phyloP scores from a whole-genome alignment of 2,888 invertebrate species.

The Euproctis similis region DNA sequence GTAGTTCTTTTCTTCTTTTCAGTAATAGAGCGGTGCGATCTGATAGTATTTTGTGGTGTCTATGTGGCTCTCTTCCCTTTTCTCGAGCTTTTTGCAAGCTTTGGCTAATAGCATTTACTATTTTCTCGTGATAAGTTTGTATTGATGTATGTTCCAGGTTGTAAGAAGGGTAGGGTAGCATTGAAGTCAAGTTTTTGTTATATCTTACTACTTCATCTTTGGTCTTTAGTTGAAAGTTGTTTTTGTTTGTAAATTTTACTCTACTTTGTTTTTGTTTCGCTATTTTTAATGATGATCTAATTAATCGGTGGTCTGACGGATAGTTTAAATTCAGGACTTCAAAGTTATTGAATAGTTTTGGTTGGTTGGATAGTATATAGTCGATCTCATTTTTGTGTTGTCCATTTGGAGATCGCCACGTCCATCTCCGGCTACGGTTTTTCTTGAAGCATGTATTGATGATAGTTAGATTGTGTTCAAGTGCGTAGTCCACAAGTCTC shows the following conservation, averaged over 20 bases:
- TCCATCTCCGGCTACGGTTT: not conserved
- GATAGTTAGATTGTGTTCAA: not conserved
- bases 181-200: not conserved
- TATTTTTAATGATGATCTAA: slow-evolving; percentile 10
- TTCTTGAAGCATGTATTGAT: not conserved
- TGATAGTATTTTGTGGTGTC: slow-evolving; percentile 4
- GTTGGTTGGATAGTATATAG: slow-evolving; percentile 1
- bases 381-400: not conserved
- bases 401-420: not conserved
- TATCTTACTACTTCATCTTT: not conserved
- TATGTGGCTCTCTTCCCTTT: slow-evolving; percentile 1
- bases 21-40: slow-evolving; percentile 3
- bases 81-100: slow-evolving; percentile 2
- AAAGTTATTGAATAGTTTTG: not conserved
- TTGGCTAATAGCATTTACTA: slow-evolving; percentile 2
- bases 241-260: not conserved
- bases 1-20: not conserved
- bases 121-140: slow-evolving; percentile 3
- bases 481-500: no score
- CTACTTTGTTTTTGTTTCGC: not conserved
- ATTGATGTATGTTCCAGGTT: not conserved
- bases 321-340: slow-evolving; percentile 9
- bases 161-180: not conserved
- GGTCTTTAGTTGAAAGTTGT: not conserved
- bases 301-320: slow-evolving; percentile 11